These are phyloP conservation scores for Esox niger DNA, from an alignment of 2,113 vertebrate species.

Conservation along the genomic window DNA sequence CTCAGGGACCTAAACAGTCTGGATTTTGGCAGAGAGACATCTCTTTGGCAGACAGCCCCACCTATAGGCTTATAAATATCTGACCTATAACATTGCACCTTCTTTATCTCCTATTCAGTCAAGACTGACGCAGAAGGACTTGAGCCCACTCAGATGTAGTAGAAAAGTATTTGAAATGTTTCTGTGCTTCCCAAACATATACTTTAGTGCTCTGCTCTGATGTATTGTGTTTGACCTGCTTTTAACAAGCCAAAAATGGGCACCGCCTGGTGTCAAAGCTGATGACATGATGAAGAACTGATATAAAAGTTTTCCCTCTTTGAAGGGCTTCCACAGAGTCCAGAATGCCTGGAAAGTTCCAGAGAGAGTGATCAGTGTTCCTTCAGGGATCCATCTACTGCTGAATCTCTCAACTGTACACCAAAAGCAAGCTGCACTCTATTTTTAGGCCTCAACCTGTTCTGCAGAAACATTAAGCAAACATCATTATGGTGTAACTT, in stretches of 20 bases:
- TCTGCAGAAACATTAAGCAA: too few species aligned
- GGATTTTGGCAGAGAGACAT: neutral
- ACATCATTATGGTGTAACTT: too few species aligned
- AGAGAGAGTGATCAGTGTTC: constrained; percentile 22
- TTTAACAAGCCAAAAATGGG: neutral
- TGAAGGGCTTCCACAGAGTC: neutral
- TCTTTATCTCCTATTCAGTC: constrained; percentile 9
- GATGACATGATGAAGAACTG: too few species aligned
- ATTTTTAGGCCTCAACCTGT: constrained; percentile 50
- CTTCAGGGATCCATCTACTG: constrained; percentile 23
- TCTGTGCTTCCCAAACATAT: too few species aligned
- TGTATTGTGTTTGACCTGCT: neutral
- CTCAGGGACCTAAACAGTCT: too few species aligned
- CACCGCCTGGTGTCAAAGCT: too few species aligned
- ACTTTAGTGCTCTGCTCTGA: neutral
- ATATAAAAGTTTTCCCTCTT: neutral
- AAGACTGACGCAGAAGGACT: neutral
- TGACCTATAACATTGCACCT: constrained; percentile 18
- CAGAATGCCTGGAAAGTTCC: constrained; percentile 18
- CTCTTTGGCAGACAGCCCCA: neutral
- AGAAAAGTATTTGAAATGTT: too few species aligned
- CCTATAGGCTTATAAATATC: constrained; percentile 35
- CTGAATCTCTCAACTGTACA: constrained; percentile 58
- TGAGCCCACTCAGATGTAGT: neutral
- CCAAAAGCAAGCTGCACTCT: constrained; percentile 43